These are phyloP conservation scores for Euphonia xanthogaster DNA, from an alignment of 2,797 vertebrate genomes.

Conservation along the genomic window DNA sequence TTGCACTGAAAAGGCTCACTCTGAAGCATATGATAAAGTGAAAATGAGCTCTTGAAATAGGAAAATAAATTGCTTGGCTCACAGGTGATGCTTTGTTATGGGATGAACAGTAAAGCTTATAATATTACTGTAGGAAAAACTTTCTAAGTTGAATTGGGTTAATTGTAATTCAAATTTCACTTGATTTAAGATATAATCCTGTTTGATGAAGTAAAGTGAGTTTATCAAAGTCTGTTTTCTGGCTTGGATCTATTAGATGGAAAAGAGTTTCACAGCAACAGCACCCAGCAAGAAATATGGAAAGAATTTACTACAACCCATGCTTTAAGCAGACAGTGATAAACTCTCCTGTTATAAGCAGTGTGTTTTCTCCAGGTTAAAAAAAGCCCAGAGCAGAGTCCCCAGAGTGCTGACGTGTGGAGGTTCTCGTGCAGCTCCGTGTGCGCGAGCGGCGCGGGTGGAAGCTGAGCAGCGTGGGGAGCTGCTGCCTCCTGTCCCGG, in stretches of 20 bases:
- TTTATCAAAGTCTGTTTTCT: not conserved
- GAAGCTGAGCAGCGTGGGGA: not conserved
- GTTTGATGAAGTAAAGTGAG: not conserved
- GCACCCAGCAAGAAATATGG: not conserved
- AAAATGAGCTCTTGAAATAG: not conserved
- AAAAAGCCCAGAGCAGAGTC: not conserved
- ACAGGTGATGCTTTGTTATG: not conserved
- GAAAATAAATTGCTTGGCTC: not conserved
- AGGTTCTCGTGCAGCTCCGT: fast-evolving
- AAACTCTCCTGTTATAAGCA: not conserved
- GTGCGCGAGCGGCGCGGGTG: not conserved
- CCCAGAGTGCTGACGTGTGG: not conserved
- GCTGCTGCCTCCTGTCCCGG: not conserved
- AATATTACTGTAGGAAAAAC: not conserved
- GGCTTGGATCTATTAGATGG: not conserved
- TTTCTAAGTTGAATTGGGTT: not conserved
- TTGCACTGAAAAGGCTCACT: not conserved
- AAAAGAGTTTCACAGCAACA: not conserved
- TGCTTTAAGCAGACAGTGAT: not conserved
- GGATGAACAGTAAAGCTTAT: not conserved
- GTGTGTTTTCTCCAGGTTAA: not conserved
- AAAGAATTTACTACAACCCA: not conserved
- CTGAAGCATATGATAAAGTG: not conserved
- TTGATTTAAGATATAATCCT: not conserved
- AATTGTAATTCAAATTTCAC: not conserved